These are phyloP conservation scores for Corythucha ciliata DNA, from an alignment of 2,888 invertebrate species.

Conservation along the genomic window DNA sequence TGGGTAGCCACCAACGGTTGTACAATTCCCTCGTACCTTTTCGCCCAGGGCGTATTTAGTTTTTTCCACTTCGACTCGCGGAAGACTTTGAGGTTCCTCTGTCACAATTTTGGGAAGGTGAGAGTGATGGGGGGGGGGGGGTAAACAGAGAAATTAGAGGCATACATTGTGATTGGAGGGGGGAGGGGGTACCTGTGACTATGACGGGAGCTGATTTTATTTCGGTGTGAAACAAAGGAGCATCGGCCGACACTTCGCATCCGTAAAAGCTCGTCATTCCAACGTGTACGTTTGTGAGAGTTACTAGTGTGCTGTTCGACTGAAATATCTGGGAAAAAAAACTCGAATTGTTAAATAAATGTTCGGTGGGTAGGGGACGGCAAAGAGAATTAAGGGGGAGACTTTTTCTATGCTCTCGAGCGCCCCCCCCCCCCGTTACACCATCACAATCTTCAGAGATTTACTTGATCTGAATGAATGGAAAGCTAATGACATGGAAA, in stretches of 20 bases:
- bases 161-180: too few species aligned
- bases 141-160: too few species aligned
- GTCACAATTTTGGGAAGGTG: too few species aligned
- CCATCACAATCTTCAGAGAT: too few species aligned
- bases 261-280: conserved; percentile 58
- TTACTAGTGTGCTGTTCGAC: conserved; percentile 60
- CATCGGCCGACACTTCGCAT: conserved; percentile 65
- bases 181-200: conserved; percentile 62
- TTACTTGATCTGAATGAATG: too few species aligned
- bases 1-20: conserved; percentile 42
- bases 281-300: conserved; percentile 55
- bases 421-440: too few species aligned
- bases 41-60: conserved; percentile 44
- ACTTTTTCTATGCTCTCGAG: too few species aligned
- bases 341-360: too few species aligned
- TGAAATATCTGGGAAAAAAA: conserved; percentile 41
- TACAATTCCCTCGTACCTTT: conserved; percentile 42
- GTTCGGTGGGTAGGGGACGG: too few species aligned
- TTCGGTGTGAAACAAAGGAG: conserved; percentile 59
- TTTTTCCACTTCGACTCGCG: conserved; percentile 42
- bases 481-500: too few species aligned
- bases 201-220: conserved; percentile 54
- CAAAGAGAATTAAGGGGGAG: too few species aligned
- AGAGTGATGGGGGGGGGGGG: too few species aligned
- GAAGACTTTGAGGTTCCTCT: conserved; percentile 42